These are phyloP conservation scores for Arvicanthis niloticus DNA, from an alignment of 2,113 vertebrate genomes.

Conservation along the genomic window DNA sequence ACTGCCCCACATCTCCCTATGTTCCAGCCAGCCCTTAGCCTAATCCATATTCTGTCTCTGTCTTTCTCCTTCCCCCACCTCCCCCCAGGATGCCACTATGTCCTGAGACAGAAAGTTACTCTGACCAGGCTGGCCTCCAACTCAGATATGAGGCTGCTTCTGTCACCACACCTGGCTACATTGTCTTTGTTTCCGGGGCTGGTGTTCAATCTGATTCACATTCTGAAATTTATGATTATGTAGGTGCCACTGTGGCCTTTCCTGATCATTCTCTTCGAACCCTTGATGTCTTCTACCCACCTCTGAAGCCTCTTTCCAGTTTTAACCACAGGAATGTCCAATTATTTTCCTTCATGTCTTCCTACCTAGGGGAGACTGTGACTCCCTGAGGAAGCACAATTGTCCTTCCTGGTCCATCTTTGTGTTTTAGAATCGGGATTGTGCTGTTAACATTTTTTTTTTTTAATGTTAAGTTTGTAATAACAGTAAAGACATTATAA, in stretches of 20 bases:
- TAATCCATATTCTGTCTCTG: neutral
- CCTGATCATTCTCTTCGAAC: neutral
- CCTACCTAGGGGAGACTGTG: neutral
- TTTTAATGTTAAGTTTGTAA: neutral
- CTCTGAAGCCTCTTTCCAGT: neutral
- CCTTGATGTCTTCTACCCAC: neutral
- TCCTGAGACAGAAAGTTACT: neutral
- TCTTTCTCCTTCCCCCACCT: too few relatives aligned
- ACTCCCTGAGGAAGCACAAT: slow-evolving; percentile 12
- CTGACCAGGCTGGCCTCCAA: neutral
- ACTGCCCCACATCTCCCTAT: neutral
- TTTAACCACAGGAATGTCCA: neutral
- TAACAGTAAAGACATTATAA: neutral
- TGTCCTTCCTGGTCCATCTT: slow-evolving; percentile 16
- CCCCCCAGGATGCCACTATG: neutral
- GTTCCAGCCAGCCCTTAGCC: neutral
- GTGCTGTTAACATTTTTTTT: too few relatives aligned
- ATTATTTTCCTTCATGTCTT: slow-evolving; percentile 4
- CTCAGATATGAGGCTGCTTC: neutral
- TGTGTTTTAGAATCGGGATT: neutral
- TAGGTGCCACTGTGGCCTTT: neutral
- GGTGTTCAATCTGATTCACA: neutral
- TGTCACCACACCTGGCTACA: neutral
- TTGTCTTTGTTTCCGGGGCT: neutral
- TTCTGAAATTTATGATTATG: neutral